These are phyloP conservation scores for Ceratina australensis DNA, from an alignment of 1,140 invertebrate genomes.

Conservation along the genomic window DNA sequence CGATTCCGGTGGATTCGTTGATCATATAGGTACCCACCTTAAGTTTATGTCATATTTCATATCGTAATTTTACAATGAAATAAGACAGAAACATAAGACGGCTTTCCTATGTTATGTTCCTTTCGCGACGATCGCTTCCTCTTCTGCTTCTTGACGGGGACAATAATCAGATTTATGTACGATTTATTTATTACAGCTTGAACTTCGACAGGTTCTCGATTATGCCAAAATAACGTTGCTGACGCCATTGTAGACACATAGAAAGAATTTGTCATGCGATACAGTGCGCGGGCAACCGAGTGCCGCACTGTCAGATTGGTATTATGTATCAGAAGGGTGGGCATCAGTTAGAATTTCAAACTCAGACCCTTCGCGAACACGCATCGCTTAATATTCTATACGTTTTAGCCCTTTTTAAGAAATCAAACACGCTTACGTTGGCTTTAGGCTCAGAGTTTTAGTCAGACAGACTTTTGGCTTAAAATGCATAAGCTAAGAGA, in stretches of 20 bases:
- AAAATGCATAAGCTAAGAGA: too few relatives aligned
- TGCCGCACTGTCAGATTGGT: constrained; percentile 47
- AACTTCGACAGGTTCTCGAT: too few relatives aligned
- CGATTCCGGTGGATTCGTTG: constrained; percentile 56
- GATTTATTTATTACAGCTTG: too few relatives aligned
- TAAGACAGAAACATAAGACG: constrained; percentile 81
- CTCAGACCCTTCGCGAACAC: not conserved
- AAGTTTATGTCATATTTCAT: constrained; percentile 81
- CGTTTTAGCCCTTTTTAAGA: not conserved
- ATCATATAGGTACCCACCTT: constrained; percentile 79
- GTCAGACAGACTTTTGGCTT: too few relatives aligned
- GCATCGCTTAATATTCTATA: not conserved
- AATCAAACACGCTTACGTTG: not conserved
- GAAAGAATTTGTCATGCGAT: constrained; percentile 54
- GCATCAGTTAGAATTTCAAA: constrained; percentile 40
- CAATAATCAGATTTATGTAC: not conserved
- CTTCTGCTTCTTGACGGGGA: not conserved
- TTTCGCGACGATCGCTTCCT: not conserved
- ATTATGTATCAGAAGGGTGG: constrained; percentile 46
- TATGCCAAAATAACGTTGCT: constrained; percentile 4
- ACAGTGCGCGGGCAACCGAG: constrained; percentile 46
- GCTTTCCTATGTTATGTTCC: constrained; percentile 74
- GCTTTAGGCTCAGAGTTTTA: too few relatives aligned
- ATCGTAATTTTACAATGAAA: constrained; percentile 79
- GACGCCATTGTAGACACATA: constrained; percentile 47